A percentile compares a stretch with the other conserved stretches of the same genome.
Evolutionary conservation across 2,888 invertebrate species (phyloP).

Genomic region (Cristatella mucedo): DNA sequence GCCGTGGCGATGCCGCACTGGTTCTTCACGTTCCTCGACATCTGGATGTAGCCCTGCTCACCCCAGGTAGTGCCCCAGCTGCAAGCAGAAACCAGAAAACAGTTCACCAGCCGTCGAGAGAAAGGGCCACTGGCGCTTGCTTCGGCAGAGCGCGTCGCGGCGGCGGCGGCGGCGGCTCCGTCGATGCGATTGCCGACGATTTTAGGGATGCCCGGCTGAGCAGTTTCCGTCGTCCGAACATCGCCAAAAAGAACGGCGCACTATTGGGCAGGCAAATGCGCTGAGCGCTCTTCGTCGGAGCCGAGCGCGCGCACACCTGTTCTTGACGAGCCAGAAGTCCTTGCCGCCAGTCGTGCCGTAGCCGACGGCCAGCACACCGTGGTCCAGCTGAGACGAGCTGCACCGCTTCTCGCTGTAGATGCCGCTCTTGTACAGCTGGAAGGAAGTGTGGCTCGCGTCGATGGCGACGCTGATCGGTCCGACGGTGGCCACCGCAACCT

Average conservation of each 20-base stretch:
- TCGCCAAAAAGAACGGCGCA: too few species aligned
- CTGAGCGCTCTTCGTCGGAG: too few species aligned
- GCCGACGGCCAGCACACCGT: constrained; percentile 68
- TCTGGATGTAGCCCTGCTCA: constrained; percentile 63
- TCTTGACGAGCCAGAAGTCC: constrained; percentile 74
- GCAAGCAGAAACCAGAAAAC: too few species aligned
- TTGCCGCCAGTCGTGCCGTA: constrained; percentile 51
- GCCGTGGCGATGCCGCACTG: constrained; percentile 66
- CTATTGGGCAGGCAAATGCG: too few species aligned
- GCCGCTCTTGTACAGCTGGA: constrained; percentile 45
- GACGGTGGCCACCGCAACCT: constrained; percentile 60
- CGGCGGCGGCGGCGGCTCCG: too few species aligned
- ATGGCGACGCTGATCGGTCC: constrained; percentile 76
- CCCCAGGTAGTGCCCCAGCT: constrained; percentile 63
- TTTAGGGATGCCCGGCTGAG: too few species aligned
- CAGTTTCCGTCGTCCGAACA: too few species aligned
- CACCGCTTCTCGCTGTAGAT: constrained; percentile 68
- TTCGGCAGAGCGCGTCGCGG: too few species aligned
- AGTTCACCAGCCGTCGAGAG: too few species aligned
- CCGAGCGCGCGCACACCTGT: too few species aligned
- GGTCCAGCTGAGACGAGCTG: constrained; percentile 60
- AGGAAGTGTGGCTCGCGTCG: constrained; percentile 58
- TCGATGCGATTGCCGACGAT: too few species aligned
- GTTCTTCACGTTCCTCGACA: constrained; percentile 64
- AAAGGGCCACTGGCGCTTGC: too few species aligned